Conservation (phyloP, 2,113 vertebrate genomes). For the Atractosteus spatula region DNA sequence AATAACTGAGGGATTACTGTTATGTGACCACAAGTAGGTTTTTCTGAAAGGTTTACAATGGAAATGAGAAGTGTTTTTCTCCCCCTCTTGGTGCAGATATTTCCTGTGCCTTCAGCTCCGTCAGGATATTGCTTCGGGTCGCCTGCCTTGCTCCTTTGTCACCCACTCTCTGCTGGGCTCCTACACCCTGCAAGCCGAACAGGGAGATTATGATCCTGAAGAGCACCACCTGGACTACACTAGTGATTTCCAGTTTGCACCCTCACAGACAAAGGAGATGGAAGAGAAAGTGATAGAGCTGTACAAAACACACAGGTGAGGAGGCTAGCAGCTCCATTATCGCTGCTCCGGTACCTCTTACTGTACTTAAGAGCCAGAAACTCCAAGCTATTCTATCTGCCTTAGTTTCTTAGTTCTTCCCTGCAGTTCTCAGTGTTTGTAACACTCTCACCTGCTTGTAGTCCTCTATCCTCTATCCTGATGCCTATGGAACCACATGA, state of each 20-base stretch:
- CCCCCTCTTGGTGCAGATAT: constrained; percentile 60
- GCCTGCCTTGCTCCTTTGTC: constrained; percentile 80
- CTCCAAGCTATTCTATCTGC: no score
- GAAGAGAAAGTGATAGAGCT: constrained; percentile 94
- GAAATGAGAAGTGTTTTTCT: not conserved
- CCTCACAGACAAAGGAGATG: constrained; percentile 89
- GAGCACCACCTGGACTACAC: constrained; percentile 76
- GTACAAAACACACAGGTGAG: constrained; percentile 88
- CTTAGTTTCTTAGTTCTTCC: no score
- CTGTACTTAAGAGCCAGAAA: no score
- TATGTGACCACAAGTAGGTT: no score
- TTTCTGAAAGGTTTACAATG: no score
- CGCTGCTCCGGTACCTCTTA: no score
- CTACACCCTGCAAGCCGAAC: constrained; percentile 81
- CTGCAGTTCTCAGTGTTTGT: no score
- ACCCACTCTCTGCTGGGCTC: constrained; percentile 81
- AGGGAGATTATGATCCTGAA: constrained; percentile 85
- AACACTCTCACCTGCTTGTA: no score
- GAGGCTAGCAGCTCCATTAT: not conserved
- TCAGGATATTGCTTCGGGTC: constrained; percentile 76
- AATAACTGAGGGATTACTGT: no score
- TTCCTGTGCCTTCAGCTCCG: constrained; percentile 84
- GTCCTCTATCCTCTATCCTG: no score
- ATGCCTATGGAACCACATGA: no score
- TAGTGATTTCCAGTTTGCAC: constrained; percentile 82